Percentiles rank a stretch among this genome's conserved stretches.
Conservation (phyloP, 1,140 invertebrate species). For the Cyclargus thomasi region DNA sequence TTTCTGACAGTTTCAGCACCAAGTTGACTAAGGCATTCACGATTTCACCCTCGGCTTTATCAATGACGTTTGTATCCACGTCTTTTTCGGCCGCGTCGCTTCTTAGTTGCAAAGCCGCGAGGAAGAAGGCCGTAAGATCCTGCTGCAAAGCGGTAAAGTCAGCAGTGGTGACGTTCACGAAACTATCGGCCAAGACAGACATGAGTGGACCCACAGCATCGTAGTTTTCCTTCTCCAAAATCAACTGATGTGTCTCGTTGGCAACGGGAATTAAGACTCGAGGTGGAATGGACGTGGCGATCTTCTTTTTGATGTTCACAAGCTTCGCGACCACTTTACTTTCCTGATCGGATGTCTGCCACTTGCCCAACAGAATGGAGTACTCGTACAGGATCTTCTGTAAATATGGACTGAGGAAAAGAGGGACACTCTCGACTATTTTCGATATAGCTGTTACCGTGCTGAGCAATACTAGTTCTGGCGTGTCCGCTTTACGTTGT, state of each 20-base stretch:
- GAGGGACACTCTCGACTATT: conserved; percentile 85
- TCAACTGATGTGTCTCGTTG: conserved; percentile 78
- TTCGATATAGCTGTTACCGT: conserved; percentile 86
- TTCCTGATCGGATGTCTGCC: conserved; percentile 57
- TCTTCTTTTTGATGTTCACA: conserved; percentile 78
- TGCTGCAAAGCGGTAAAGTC: conserved; percentile 80
- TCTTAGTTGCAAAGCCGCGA: conserved; percentile 85
- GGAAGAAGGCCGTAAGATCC: conserved; percentile 84
- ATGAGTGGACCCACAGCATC: conserved; percentile 82
- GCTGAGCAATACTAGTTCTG: conserved; percentile 72
- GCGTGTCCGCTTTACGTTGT: conserved; percentile 64
- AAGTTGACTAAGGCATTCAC: conserved; percentile 84
- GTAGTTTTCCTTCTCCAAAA: conserved; percentile 77
- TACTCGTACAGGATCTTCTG: conserved; percentile 83
- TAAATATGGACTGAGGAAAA: conserved; percentile 90
- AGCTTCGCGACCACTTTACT: conserved; percentile 77
- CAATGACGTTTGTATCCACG: conserved; percentile 50
- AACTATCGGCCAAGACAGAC: conserved; percentile 83
- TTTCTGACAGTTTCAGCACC: conserved; percentile 91
- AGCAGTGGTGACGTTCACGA: conserved; percentile 75
- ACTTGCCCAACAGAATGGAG: conserved; percentile 76
- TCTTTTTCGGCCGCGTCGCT: conserved; percentile 48
- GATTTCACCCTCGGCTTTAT: conserved; percentile 80
- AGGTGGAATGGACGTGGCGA: conserved; percentile 81
- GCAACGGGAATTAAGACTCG: conserved; percentile 87